A percentile compares a stretch with the other conserved stretches of the same genome.
Evolutionary conservation across 2,113 vertebrate genomes (phyloP).

Genomic region (Donacobius atricapilla): DNA sequence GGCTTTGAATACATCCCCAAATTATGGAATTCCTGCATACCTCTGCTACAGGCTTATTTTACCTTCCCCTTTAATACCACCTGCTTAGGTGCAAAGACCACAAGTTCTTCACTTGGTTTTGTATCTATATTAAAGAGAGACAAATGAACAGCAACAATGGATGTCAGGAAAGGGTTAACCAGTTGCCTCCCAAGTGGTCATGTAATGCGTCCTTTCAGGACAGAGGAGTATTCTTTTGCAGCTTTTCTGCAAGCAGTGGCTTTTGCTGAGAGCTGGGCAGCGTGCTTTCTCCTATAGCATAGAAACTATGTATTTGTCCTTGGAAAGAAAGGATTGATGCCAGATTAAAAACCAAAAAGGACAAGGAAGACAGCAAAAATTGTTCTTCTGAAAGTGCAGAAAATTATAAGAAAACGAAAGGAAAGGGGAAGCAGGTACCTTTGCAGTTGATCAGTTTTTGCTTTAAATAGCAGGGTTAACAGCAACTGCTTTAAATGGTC

Average conservation of each 20-base stretch:
- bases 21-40: neutral
- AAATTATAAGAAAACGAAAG: neutral
- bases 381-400: neutral
- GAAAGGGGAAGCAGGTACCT: neutral
- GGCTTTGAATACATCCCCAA: neutral
- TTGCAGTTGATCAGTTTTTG: neutral
- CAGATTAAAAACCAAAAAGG: neutral
- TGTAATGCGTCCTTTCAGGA: neutral
- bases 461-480: conserved; percentile 9
- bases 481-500: neutral
- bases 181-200: neutral
- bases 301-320: neutral
- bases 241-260: neutral
- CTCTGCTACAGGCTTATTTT: neutral
- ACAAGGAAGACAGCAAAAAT: neutral
- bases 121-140: neutral
- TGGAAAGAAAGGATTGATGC: neutral
- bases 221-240: neutral
- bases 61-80: neutral
- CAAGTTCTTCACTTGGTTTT: neutral
- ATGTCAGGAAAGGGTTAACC: neutral
- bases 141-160: neutral
- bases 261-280: neutral
- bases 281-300: neutral
- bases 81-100: neutral